Conservation (phyloP, 1,140 invertebrate genomes). For the Drosophila baimaii region DNA sequence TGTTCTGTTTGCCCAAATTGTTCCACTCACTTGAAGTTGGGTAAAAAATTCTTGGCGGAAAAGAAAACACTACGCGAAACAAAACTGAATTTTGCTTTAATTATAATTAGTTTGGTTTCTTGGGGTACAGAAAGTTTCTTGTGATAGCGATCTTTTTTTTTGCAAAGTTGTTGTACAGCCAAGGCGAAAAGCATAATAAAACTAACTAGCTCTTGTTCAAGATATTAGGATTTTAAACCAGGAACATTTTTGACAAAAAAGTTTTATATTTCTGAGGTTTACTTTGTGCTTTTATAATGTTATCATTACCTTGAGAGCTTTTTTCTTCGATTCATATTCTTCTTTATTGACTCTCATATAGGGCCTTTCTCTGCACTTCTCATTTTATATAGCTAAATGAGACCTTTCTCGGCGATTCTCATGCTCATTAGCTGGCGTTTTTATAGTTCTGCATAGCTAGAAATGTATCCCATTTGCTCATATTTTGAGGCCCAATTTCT, state of each 20-base stretch:
- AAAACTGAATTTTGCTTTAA: slow-evolving; percentile 61
- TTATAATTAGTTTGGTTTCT: slow-evolving; percentile 61
- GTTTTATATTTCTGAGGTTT: too few species aligned
- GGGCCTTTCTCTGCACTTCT: not conserved
- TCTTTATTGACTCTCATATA: not conserved
- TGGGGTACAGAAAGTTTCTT: not conserved
- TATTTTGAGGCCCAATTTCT: too few species aligned
- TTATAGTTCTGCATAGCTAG: too few species aligned
- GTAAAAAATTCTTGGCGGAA: slow-evolving; percentile 14
- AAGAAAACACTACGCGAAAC: slow-evolving; percentile 21
- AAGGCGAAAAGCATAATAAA: not conserved
- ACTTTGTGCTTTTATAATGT: too few species aligned
- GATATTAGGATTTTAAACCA: not conserved
- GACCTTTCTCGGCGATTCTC: not conserved
- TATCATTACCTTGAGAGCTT: not conserved
- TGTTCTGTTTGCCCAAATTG: slow-evolving; percentile 35
- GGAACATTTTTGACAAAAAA: not conserved
- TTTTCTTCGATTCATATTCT: too few species aligned
- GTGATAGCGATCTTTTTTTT: slow-evolving; percentile 5
- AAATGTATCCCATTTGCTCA: too few species aligned
- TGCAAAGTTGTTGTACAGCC: not conserved
- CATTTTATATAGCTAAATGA: too few species aligned
- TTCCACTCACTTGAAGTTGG: slow-evolving; percentile 42
- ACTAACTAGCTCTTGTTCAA: not conserved
- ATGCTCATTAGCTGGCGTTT: too few species aligned